A percentile compares a stretch with the other conserved stretches of the same genome.
phyloP scores from a whole-genome alignment of 2,797 vertebrate species.

The Ataeniobius toweri region DNA sequence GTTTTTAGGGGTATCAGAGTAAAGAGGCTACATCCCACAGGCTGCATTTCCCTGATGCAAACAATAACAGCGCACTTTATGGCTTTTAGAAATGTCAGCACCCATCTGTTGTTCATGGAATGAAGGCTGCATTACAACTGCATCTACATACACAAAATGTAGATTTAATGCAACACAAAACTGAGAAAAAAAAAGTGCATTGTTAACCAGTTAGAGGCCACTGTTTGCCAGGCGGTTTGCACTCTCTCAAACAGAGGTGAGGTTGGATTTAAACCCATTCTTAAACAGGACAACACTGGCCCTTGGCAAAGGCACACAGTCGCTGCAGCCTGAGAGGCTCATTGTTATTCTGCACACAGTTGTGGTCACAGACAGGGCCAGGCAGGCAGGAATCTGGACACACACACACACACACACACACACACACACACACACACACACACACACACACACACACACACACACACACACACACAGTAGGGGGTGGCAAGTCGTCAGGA shows the following conservation, averaged over 20 bases:
- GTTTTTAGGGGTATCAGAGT: background rate
- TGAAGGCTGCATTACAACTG: background rate
- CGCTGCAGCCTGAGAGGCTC: conserved; percentile 61
- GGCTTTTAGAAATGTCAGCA: background rate
- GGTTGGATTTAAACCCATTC: conserved; percentile 51
- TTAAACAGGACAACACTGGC: conserved; percentile 54
- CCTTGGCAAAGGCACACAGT: conserved; percentile 43
- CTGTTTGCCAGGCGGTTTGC: background rate
- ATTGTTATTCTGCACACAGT: conserved; percentile 84
- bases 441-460: conserved; percentile 19
- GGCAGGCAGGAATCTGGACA: conserved; percentile 53
- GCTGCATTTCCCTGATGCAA: background rate
- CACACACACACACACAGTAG: conserved; percentile 14
- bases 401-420: conserved; percentile 18
- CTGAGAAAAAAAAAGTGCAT: background rate
- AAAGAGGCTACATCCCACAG: background rate
- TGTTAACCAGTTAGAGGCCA: background rate
- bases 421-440: conserved; percentile 27
- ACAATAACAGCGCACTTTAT: background rate
- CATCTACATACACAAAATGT: background rate
- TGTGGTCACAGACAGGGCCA: conserved; percentile 68
- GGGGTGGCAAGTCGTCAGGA: conserved; percentile 43
- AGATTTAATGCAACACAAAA: background rate
- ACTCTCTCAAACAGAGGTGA: conserved; percentile 5
- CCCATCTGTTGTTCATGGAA: background rate